Conservation (phyloP, 2,888 invertebrate genomes). For the Andrena haemorrhoa region DNA sequence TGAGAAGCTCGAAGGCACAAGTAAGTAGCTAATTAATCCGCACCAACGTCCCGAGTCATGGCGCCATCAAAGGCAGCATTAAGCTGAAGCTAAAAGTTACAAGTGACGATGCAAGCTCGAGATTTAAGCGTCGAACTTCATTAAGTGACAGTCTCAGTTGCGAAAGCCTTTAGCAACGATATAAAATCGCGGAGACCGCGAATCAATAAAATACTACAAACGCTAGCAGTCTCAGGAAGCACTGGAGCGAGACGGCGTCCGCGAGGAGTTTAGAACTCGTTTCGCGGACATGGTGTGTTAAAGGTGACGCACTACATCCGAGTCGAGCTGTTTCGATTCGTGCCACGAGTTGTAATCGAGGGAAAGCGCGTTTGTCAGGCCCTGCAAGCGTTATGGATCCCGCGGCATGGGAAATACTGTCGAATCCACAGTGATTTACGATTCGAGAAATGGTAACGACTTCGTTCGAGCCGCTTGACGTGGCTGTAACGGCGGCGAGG, state of each 20-base stretch:
- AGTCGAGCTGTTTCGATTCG: conserved; percentile 47
- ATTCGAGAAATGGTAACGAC: conserved; percentile 37
- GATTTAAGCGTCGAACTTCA: not conserved
- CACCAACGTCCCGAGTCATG: too few relatives aligned
- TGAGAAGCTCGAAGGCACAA: too few relatives aligned
- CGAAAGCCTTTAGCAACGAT: too few relatives aligned
- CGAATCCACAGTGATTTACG: conserved; percentile 48
- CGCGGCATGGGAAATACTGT: conserved; percentile 47
- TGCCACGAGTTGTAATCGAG: conserved; percentile 53
- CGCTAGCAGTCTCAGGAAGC: not conserved
- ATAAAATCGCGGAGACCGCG: not conserved
- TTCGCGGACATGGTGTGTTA: conserved; percentile 38
- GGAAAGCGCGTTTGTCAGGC: conserved; percentile 40
- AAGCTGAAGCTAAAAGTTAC: not conserved
- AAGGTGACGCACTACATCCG: conserved; percentile 54
- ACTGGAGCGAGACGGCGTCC: conserved; percentile 18
- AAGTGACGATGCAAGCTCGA: not conserved
- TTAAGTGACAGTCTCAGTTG: conserved; percentile 5
- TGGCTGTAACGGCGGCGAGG: conserved; percentile 18
- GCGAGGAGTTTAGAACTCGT: conserved; percentile 54
- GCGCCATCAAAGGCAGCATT: not conserved
- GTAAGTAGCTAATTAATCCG: too few relatives aligned
- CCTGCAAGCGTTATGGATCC: conserved; percentile 11
- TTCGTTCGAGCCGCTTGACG: conserved; percentile 15
- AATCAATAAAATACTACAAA: conserved; percentile 19